Conservation (phyloP, 2,888 invertebrate genomes). For the Sialis lutaria region DNA sequence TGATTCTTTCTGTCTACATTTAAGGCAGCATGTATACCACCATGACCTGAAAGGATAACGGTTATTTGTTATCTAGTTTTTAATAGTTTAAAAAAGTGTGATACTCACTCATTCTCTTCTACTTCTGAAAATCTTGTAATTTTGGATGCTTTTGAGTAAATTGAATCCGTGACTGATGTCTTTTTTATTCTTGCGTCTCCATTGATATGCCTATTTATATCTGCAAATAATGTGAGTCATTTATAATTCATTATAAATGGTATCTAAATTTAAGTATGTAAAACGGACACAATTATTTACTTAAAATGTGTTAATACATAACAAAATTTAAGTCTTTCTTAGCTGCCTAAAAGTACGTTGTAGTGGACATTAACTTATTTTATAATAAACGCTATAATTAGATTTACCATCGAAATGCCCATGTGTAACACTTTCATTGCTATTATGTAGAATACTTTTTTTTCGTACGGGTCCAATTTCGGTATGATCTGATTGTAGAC, state of each 20-base stretch:
- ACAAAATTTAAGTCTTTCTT: no score
- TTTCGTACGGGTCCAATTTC: conserved; percentile 52
- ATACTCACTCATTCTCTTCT: conserved; percentile 14
- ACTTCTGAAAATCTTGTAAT: conserved; percentile 19
- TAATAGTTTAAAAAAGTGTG: background rate
- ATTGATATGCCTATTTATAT: conserved; percentile 19
- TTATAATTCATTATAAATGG: background rate
- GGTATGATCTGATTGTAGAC: conserved; percentile 25
- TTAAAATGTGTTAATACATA: no score
- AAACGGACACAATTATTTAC: no score
- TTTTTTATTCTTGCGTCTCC: conserved; percentile 24
- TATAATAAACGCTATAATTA: background rate
- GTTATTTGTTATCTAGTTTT: background rate
- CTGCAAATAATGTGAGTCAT: conserved; percentile 13
- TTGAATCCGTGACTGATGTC: conserved; percentile 24
- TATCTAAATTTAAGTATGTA: no score
- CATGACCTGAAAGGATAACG: conserved; percentile 48
- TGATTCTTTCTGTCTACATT: conserved; percentile 55
- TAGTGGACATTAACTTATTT: no score
- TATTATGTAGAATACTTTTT: conserved; percentile 52
- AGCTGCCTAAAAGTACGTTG: no score
- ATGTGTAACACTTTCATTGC: conserved; percentile 24
- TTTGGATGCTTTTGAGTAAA: conserved; percentile 18
- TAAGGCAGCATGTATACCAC: conserved; percentile 66
- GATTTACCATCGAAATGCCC: background rate